Evolutionary conservation across 2,113 vertebrate genomes (phyloP), one percentile per base, ranked within the genome.

Genomic region (Martes martes): DNA sequence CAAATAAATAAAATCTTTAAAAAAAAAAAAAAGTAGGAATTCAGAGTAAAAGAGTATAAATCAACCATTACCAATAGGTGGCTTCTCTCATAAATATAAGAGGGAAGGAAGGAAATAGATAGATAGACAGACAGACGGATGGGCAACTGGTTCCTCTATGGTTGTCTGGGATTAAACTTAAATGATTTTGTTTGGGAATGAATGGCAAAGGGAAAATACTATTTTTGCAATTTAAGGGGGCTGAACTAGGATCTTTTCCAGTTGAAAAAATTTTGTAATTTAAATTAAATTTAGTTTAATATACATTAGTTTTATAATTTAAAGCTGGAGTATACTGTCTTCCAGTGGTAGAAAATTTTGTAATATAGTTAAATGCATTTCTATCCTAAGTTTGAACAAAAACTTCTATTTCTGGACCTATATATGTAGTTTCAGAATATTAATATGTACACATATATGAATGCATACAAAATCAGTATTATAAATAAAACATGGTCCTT

Each of bases 261-360:
- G 14, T 80, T 94, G 9, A 89, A 55, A 67, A 69, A 45, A 59
- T n/a, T 76, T 61, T 80, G 61, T 33, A 45, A 86, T 23, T 74
- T 65, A 67, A 86, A 67, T 89, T 83, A 63, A 95, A 47, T 87
- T 94, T 42, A 78, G 36, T 93, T 94, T 61, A 93, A 92, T 74
- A 67, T 36, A 83, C 13, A 39, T 73, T 81, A 63, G 11, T 57
- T 83, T 89, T 65, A 19, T 74, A 74, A 83, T 78, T 84, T 94
- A 57, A 79, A 31, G 33, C 31, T 55, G 24, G 15, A 81, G 7
- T 42, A 47, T 67, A 65, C 1, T 16, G 26, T 82, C 31, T 92
- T 89, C 2, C 24, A 71, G 78, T 26, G 36, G 7, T 78, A 91
- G 65, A 74, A 42, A 50, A 31, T n/a, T 83, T 93, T 91, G 9